Evolutionary conservation across 2,797 vertebrate genomes (phyloP).

Genomic region (Anguilla anguilla): DNA sequence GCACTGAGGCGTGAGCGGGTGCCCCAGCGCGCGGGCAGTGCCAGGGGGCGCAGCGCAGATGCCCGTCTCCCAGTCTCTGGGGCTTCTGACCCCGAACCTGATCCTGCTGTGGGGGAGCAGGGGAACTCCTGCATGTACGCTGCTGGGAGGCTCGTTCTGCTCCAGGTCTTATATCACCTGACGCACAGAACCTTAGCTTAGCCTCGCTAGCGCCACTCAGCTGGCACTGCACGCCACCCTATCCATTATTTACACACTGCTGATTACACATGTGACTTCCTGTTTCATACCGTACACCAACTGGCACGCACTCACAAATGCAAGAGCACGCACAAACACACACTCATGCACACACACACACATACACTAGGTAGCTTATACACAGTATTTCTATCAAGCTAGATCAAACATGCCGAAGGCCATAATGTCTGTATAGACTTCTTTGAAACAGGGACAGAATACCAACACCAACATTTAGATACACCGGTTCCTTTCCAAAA

Average conservation of each 20-base stretch:
- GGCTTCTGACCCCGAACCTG: background rate
- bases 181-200: constrained; percentile 44
- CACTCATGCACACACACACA: constrained; percentile 35
- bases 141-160: background rate
- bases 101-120: background rate
- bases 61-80: background rate
- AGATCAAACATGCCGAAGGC: background rate
- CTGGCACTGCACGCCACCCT: constrained; percentile 24
- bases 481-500: background rate
- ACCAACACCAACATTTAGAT: background rate
- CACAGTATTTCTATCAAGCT: background rate
- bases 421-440: background rate
- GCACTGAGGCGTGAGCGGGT: constrained; percentile 3
- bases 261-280: constrained; percentile 34
- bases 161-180: constrained; percentile 1
- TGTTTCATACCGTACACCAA: constrained; percentile 5
- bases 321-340: background rate
- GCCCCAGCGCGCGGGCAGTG: background rate
- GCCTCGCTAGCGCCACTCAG: constrained; percentile 31
- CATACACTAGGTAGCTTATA: background rate
- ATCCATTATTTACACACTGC: constrained; percentile 53
- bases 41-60: background rate
- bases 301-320: background rate
- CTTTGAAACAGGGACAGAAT: background rate
- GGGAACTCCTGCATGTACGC: background rate